phyloP scores from a whole-genome alignment of 2,113 vertebrate genomes.

The Conger conger region DNA sequence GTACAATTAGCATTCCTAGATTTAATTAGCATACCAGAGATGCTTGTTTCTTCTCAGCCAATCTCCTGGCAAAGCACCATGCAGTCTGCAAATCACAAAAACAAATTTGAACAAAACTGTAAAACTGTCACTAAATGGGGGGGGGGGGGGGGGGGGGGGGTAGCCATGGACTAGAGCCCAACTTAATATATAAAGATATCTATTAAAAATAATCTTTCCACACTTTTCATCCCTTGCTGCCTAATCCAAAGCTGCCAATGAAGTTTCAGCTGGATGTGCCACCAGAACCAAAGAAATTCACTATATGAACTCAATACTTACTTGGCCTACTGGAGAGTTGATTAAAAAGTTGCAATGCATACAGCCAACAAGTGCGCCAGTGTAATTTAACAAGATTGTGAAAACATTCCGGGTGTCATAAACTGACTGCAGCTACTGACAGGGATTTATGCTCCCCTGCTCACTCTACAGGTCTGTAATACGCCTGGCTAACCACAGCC shows the following conservation, averaged over 20 bases:
- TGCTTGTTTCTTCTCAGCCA: slow-evolving; percentile 68
- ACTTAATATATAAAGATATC: no score
- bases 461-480: no score
- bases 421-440: no score
- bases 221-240: no score
- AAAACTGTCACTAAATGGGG: no score
- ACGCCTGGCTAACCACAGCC: no score
- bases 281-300: neutral
- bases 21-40: slow-evolving; percentile 62
- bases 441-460: no score
- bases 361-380: neutral
- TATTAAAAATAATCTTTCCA: no score
- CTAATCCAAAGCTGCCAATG: no score
- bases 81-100: slow-evolving; percentile 63
- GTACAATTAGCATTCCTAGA: neutral
- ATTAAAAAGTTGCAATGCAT: neutral
- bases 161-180: no score
- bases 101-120: neutral
- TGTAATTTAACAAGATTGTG: neutral
- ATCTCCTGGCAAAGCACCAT: slow-evolving; percentile 74
- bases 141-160: no score
- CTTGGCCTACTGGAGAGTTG: neutral
- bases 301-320: neutral
- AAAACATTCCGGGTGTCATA: neutral
- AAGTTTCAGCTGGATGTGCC: no score